Evolutionary conservation across 1,140 invertebrate genomes (phyloP).

Genomic region (Eurosta solidaginis): DNA sequence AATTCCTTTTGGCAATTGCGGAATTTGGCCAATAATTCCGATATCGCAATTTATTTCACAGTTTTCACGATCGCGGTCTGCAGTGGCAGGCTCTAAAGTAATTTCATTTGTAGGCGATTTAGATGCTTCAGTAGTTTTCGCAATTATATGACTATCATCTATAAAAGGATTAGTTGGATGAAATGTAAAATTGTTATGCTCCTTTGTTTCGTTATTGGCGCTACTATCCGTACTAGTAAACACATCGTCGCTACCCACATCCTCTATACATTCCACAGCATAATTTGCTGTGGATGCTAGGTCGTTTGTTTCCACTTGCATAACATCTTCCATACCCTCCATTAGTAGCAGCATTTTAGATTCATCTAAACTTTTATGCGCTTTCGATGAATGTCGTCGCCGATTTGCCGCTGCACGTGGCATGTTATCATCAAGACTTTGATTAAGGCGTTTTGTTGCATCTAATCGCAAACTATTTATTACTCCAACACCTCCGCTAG

Average conservation of each 20-base stretch:
- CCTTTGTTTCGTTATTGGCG: slow-evolving; percentile 22
- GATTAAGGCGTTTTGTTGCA: slow-evolving; percentile 65
- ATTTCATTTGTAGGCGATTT: slow-evolving; percentile 33
- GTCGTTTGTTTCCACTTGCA: background rate
- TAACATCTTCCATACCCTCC: slow-evolving; percentile 40
- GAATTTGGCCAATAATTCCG: background rate
- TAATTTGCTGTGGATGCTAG: slow-evolving; percentile 20
- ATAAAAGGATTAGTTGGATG: slow-evolving; percentile 55
- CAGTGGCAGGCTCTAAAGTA: slow-evolving; percentile 36
- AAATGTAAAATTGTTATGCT: slow-evolving; percentile 41
- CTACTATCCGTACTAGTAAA: slow-evolving; percentile 40
- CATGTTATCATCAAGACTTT: slow-evolving; percentile 71
- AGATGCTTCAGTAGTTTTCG: background rate
- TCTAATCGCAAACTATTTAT: slow-evolving; percentile 40
- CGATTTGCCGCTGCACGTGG: slow-evolving; percentile 55
- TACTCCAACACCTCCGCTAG: slow-evolving; percentile 20
- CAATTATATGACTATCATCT: slow-evolving; percentile 41
- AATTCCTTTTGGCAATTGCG: slow-evolving; percentile 33
- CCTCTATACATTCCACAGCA: slow-evolving; percentile 41
- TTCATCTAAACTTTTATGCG: slow-evolving; percentile 69
- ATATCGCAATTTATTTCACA: background rate
- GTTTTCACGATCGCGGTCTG: slow-evolving; percentile 38
- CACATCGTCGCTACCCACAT: slow-evolving; percentile 49
- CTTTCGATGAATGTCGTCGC: slow-evolving; percentile 46
- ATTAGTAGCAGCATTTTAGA: slow-evolving; percentile 58